A percentile compares a stretch with the other conserved stretches of the same genome.
Evolutionary conservation across 2,113 vertebrate genomes (phyloP).

Genomic region (Leptosomus discolor): DNA sequence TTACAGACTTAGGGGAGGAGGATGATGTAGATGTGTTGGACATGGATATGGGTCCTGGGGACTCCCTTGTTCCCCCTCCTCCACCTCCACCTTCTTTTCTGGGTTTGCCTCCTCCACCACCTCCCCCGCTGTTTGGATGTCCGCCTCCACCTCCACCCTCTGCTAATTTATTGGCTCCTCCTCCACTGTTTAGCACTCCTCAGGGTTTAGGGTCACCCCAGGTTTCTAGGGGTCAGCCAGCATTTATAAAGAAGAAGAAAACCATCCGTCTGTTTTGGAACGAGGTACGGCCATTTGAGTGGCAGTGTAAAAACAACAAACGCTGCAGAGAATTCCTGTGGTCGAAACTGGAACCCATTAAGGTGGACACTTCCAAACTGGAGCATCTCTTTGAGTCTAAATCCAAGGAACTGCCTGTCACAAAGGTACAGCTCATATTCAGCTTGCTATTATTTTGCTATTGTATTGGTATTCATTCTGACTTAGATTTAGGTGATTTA

Average conservation of each 20-base stretch:
- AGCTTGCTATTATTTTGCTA: conserved; percentile 15
- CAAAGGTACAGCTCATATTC: conserved; percentile 82
- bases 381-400: conserved; percentile 98
- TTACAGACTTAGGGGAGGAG: conserved; percentile 92
- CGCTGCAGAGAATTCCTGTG: conserved; percentile 91
- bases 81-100: conserved; percentile 78
- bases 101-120: conserved; percentile 77
- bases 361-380: conserved; percentile 93
- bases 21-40: conserved; percentile 92
- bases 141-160: conserved; percentile 83
- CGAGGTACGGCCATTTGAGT: conserved; percentile 91
- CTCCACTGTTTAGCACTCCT: conserved; percentile 75
- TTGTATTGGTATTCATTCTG: conserved; percentile 36
- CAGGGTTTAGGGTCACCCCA: conserved; percentile 84
- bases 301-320: conserved; percentile 88
- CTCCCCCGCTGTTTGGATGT: conserved; percentile 78
- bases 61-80: conserved; percentile 81
- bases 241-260: conserved; percentile 97
- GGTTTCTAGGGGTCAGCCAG: conserved; percentile 81
- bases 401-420: conserved; percentile 94
- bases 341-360: conserved; percentile 95
- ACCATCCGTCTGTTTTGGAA: conserved; percentile 98
- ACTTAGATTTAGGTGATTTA: conserved; percentile 16
- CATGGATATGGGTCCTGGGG: conserved; percentile 79
- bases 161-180: conserved; percentile 81